Evolutionary conservation across 2,888 invertebrate species (phyloP).

Genomic region (Cecidostiba fungosa): DNA sequence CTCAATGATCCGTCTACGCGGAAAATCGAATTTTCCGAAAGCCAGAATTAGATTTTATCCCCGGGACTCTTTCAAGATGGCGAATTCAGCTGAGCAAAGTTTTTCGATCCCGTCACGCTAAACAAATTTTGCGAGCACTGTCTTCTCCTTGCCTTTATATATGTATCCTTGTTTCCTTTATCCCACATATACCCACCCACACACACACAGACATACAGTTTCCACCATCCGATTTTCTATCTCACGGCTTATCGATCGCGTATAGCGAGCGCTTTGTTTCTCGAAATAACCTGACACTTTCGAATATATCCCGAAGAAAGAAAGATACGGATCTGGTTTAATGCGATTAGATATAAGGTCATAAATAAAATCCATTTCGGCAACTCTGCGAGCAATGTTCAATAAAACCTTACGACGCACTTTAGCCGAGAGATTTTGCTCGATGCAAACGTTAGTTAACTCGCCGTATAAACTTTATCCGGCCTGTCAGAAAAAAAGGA

Average conservation of each 20-base stretch:
- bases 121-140: constrained; percentile 64
- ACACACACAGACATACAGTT: neutral
- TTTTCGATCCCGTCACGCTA: constrained; percentile 65
- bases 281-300: constrained; percentile 55
- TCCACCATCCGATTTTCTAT: constrained; percentile 51
- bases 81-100: constrained; percentile 45
- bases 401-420: neutral
- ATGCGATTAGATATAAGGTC: neutral
- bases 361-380: neutral
- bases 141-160: constrained; percentile 10
- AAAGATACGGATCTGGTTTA: constrained; percentile 28
- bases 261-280: constrained; percentile 37
- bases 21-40: neutral
- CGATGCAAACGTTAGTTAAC: neutral
- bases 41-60: neutral
- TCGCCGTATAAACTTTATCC: neutral
- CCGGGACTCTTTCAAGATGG: neutral
- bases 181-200: neutral
- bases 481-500: neutral
- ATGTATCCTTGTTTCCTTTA: constrained; percentile 11
- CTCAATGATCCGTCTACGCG: too few relatives aligned
- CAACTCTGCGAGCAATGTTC: neutral
- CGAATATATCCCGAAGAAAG: neutral
- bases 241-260: constrained; percentile 53
- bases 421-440: neutral